Base-by-base conservation (phyloP, 2,797 vertebrate genomes). In the Limnodromus scolopaceus region DNA sequence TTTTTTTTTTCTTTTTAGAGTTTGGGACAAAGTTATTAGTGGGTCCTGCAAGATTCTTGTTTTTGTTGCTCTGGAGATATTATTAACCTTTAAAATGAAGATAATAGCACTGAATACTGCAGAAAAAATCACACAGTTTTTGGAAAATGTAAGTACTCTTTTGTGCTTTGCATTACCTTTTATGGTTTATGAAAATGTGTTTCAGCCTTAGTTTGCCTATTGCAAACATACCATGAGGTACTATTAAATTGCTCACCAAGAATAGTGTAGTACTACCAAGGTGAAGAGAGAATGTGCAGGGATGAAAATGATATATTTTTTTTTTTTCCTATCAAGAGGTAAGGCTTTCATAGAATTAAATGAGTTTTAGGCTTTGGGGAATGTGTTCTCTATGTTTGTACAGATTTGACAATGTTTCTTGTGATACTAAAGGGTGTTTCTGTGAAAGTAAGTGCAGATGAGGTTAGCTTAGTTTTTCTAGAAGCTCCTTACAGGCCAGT, bases 11-110 rank as follows among this genome's bases (percentile, higher is more conserved):
- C 84, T 93, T 89, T 93, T 19, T 68, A 99, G 99, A 97, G 99
- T 99, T 82, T 99, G 99, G 99, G 99, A 99, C 98, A 99, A 99
- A 97, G 98, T 99, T 93, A 98, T 99, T 92, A 99, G 99, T 48
- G 99, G 99, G 83, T 99, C 99, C 91, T 99, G 99, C 98, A 99
- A 99, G 98, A 99, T 99, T 97, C 98, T 99, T 20, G 99, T 99
- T 80, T 99, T 99, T 75, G 99, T 99, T 76, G 99, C 99, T 49
- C 80, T 99, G 97, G 99, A 99, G 98, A 99, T 99, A 95, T 96
- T 99, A 84, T 97, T 99, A 92, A 99, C 98, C 92, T 99, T 99
- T 97, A 99, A 99, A 98, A 99, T 99, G 97, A 98, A 99, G 92
- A 97, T 99, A 90, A 98, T 99, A 98, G 98, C 98, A 16, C 97